These are phyloP conservation scores for Apis dorsata DNA, from an alignment of 1,140 invertebrate genomes.

Conservation along the genomic window DNA sequence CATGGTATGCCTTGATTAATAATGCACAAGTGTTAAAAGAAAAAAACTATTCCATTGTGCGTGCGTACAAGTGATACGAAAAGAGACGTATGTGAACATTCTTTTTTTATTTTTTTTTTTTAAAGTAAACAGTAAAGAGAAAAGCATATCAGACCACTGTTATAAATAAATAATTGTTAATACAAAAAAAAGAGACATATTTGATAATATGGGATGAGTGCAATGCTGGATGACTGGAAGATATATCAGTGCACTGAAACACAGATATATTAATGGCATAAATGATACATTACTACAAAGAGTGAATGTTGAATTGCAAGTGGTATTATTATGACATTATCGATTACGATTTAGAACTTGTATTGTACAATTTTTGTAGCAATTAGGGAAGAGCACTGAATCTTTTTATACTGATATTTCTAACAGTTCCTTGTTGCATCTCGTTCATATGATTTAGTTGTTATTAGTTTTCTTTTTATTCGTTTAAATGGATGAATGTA, in stretches of 20 bases:
- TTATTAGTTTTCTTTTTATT: constrained; percentile 48
- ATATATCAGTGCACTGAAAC: constrained; percentile 60
- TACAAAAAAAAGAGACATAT: constrained; percentile 71
- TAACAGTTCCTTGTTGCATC: constrained; percentile 74
- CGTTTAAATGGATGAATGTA: constrained; percentile 51
- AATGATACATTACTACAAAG: constrained; percentile 42
- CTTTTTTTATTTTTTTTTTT: constrained; percentile 61
- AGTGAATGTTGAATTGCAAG: constrained; percentile 54
- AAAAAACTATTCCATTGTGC: constrained; percentile 41
- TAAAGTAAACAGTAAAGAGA: constrained; percentile 61
- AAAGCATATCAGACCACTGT: constrained; percentile 80
- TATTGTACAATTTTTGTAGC: constrained; percentile 64
- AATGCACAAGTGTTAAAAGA: constrained; percentile 46
- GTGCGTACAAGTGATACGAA: constrained; percentile 63
- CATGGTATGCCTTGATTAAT: constrained; percentile 66
- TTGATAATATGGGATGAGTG: constrained; percentile 76
- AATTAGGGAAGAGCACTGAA: constrained; percentile 67
- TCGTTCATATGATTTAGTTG: constrained; percentile 67
- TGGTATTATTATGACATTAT: constrained; percentile 62
- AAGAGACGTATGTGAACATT: constrained; percentile 54
- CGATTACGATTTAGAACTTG: constrained; percentile 60
- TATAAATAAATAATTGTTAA: constrained; percentile 78
- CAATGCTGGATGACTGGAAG: constrained; percentile 70
- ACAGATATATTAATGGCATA: constrained; percentile 48
- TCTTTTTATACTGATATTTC: constrained; percentile 73